These are phyloP conservation scores for Tachina fera DNA, from an alignment of 2,888 invertebrate species.

Conservation along the genomic window DNA sequence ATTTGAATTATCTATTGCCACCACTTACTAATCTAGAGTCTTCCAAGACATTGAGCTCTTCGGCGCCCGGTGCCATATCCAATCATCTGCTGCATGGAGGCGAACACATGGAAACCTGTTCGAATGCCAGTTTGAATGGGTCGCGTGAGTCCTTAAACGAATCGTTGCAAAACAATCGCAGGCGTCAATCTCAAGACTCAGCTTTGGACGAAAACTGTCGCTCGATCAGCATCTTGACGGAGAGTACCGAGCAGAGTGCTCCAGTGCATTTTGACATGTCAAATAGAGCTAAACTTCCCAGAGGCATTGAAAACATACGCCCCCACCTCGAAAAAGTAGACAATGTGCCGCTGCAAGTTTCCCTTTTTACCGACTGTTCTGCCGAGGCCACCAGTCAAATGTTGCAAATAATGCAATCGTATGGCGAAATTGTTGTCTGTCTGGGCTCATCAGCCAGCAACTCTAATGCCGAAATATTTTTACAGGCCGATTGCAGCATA, in stretches of 20 bases:
- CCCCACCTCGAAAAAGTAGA: conserved; percentile 97
- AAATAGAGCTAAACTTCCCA: conserved; percentile 96
- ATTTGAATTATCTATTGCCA: conserved; percentile 79
- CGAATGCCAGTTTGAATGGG: conserved; percentile 72
- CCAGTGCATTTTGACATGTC: conserved; percentile 96
- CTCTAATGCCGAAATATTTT: conserved; percentile 95
- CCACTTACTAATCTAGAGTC: conserved; percentile 85
- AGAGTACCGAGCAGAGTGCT: conserved; percentile 95
- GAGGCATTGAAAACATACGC: conserved; percentile 97
- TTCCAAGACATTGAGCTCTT: conserved; percentile 90
- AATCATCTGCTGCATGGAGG: conserved; percentile 74
- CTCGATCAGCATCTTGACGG: conserved; percentile 92
- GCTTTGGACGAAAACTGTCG: conserved; percentile 87
- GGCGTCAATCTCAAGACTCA: conserved; percentile 84
- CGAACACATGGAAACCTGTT: conserved; percentile 76
- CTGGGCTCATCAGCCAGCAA: conserved; percentile 94
- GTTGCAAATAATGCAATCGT: conserved; percentile 97
- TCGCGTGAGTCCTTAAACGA: conserved; percentile 74
- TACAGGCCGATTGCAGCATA: conserved; percentile 96
- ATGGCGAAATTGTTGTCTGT: conserved; percentile 97
- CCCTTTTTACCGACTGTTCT: conserved; percentile 98
- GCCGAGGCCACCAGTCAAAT: conserved; percentile 95
- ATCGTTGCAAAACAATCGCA: conserved; percentile 36
- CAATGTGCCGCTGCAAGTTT: conserved; percentile 98
- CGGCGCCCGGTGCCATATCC: conserved; percentile 92